Base-by-base conservation (phyloP, 2,888 invertebrate species). In the Leptinotarsa rubiginosa region DNA sequence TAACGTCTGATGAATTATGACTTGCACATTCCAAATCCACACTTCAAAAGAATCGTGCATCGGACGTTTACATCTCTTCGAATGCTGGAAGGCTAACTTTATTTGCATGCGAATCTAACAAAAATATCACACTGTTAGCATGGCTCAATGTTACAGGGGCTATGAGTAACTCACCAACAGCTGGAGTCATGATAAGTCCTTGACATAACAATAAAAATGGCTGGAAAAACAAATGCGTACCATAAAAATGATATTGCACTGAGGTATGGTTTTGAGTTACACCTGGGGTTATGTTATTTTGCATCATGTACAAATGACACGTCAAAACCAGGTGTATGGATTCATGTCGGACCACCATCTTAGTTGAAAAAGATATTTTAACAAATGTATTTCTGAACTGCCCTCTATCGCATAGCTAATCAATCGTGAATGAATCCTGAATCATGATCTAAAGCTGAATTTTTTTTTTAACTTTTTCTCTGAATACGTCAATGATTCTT, bases 31-130 rank as follows among this genome's bases (percentile, higher is more conserved):
- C 69, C 47, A 41, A 59, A 59, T 47, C 20, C 15, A 56, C 69
- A 69, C 56, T 56, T 69, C 69, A 47, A 47, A 69, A 69, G 56
- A 69, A 69, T 69, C 62, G 31, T 62, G 62, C 62, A 62, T 62
- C 62, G 62, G 31, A 62, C n/a, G 16, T 62, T 56, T 20, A 15
- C 56, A 22, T 56, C 22, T 56, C 56, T 56, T 22, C 56, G 13
- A 56, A 62, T 62, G n/a, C 41, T 62, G n/a, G 16, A 62, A 25
- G 62, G 16, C 7, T 31, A 62, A 41, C n/a, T 25, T 62, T 31
- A 62, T 62, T 62, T n/a, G 62, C 62, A 31, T 62, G 62, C 62
- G 62, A 62, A 62, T 41, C 62, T n/a, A 16, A 62, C n/a, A 62
- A 62, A 31, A 62, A 62, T 62, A 62, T 41, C 62, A 41, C 31